phyloP scores from a whole-genome alignment of 2,113 vertebrate genomes.

The Caretta caretta region DNA sequence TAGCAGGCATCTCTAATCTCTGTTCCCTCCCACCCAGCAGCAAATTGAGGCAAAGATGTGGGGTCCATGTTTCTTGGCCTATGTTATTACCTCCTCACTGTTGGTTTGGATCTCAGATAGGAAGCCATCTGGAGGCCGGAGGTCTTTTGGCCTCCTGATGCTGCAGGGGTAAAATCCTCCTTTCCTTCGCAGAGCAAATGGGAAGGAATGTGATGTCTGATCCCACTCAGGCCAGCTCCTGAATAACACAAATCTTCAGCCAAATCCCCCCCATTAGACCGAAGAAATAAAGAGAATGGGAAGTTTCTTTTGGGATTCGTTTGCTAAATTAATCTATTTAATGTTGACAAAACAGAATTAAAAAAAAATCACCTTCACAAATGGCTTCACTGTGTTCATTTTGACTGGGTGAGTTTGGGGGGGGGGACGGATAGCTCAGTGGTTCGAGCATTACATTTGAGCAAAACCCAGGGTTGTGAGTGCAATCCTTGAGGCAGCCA shows the following conservation, averaged over 20 bases:
- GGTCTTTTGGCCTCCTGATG: not conserved
- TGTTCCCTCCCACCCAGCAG: not conserved
- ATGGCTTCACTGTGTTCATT: not conserved
- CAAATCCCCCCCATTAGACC: too few relatives aligned
- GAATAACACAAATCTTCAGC: not conserved
- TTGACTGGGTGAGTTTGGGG: not conserved
- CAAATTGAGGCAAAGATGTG: not conserved
- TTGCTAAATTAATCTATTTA: too few relatives aligned
- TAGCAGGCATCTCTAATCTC: rapidly evolving
- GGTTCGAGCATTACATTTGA: too few relatives aligned
- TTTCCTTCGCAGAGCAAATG: not conserved
- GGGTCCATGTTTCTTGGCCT: not conserved
- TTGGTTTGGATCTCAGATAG: not conserved
- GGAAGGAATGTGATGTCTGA: not conserved
- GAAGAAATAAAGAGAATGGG: not conserved
- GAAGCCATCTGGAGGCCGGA: not conserved
- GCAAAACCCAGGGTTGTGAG: too few relatives aligned
- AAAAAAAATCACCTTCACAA: not conserved
- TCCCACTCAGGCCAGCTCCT: not conserved
- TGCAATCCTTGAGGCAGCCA: too few relatives aligned
- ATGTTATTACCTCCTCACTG: not conserved
- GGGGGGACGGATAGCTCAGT: too few relatives aligned
- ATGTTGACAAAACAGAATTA: too few relatives aligned
- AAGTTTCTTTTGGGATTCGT: too few relatives aligned
- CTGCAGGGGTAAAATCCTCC: not conserved